phyloP scores from a whole-genome alignment of 2,888 invertebrate genomes.

The Escarpia spicata region DNA sequence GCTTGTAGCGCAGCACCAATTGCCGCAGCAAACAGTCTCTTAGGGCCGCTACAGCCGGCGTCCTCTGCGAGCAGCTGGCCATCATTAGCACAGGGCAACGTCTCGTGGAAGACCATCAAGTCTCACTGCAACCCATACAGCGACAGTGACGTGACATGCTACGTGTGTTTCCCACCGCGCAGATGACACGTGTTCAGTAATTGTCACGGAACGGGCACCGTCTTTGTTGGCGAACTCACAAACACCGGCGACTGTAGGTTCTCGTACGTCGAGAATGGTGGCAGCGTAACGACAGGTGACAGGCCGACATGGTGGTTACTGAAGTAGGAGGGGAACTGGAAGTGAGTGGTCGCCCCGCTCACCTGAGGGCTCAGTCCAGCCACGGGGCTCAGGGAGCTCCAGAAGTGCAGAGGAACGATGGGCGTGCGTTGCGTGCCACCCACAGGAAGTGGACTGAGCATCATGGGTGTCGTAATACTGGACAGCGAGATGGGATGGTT shows the following conservation, averaged over 20 bases:
- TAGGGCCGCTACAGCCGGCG: not conserved
- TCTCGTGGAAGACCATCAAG: not conserved
- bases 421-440: slow-evolving; percentile 54
- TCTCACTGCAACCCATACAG: not conserved
- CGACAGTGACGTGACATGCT: not conserved
- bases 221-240: not conserved
- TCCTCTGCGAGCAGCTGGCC: not conserved
- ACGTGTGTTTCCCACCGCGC: not conserved
- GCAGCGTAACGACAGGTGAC: slow-evolving; percentile 41
- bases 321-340: slow-evolving; percentile 43
- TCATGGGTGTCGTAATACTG: slow-evolving; percentile 20
- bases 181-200: slow-evolving; percentile 4
- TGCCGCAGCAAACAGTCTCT: not conserved
- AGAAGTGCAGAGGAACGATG: slow-evolving; percentile 59
- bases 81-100: not conserved
- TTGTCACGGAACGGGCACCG: not conserved
- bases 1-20: not conserved
- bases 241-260: slow-evolving; percentile 38
- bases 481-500: slow-evolving; percentile 32
- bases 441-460: slow-evolving; percentile 7
- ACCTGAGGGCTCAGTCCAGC: slow-evolving; percentile 54
- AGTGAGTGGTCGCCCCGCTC: slow-evolving; percentile 40
- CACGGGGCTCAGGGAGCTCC: slow-evolving; percentile 64
- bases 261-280: slow-evolving; percentile 40
- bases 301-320: slow-evolving; percentile 31